Base-by-base conservation (phyloP, 2,113 vertebrate species). In the Siniperca knerii region DNA sequence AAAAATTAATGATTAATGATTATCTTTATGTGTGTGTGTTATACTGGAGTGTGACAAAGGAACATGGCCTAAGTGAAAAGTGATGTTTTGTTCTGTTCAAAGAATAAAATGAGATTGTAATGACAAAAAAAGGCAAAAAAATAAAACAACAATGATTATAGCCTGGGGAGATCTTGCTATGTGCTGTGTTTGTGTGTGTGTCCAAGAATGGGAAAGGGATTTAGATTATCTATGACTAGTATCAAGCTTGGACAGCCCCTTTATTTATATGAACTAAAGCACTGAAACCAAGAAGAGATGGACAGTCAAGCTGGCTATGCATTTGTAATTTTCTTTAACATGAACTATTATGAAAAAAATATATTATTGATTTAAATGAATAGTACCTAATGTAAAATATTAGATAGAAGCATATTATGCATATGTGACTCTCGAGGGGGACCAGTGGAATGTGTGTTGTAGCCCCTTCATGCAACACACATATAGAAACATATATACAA, bases 1-100 rank as follows among this genome's bases (percentile, higher is more conserved):
- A 93, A 89, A 93, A 84, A 90, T 88, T 73, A 74, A 91, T 84
- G 84, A 66, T 80, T 83, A 86, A 86, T 81, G 90, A 92, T 92
- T 77, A 61, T 55, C 21, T 58, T 83, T 81, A 82, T 83, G 33
- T 80, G 35, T 68, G 35, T 69, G 42, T 29, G 54, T 87, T 79
- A 71, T 62, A 79, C 61, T 74, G 44, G 58, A 62, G 64, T 77
- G 79, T 86, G 87, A 90, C 85, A 92, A 75, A 89, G 71, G 62
- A 92, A 92, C 81, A 84, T 65, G 33, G 74, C 57, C 23, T 82
- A 21, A 54, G 84, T 87, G 71, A 90, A 82, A 91, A 81, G 83
- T 73, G 87, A 85, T 89, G 82, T 90, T 95, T 92, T 81, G 75
- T 81, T 91, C 68, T 74, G 80, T 75, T 89, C 35, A 83, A 77